phyloP scores from a whole-genome alignment of 2,888 invertebrate species.

The Linnaemya vulpina region DNA sequence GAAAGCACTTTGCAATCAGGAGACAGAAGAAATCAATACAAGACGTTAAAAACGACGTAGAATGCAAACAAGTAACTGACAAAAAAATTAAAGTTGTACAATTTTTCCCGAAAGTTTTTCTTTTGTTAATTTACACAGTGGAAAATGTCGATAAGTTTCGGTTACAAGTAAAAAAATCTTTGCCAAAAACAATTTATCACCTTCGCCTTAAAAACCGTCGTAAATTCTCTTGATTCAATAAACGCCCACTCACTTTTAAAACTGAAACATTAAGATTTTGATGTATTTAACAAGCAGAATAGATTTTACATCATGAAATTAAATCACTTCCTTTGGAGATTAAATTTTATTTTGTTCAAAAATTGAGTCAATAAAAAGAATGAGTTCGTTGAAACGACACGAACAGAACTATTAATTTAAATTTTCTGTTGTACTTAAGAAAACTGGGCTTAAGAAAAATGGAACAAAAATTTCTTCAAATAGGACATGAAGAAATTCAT shows the following conservation, averaged over 20 bases:
- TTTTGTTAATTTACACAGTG: constrained; percentile 22
- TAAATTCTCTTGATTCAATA: constrained; percentile 40
- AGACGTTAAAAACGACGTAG: neutral
- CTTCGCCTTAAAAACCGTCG: constrained; percentile 69
- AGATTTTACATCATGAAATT: constrained; percentile 57
- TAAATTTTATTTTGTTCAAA: neutral
- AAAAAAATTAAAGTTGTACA: constrained; percentile 1
- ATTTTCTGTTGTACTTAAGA: too few relatives aligned
- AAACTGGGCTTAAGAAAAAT: too few relatives aligned
- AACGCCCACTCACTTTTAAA: constrained; percentile 71
- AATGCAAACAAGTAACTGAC: too few relatives aligned
- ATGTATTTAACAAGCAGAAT: constrained; percentile 32
- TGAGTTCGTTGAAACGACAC: constrained; percentile 1
- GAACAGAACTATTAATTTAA: neutral
- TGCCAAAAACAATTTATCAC: constrained; percentile 71
- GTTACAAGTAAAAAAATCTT: neutral
- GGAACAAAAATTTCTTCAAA: too few relatives aligned
- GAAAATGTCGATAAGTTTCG: constrained; percentile 16
- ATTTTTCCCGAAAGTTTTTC: neutral
- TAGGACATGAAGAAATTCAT: too few relatives aligned
- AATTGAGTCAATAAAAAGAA: constrained; percentile 16
- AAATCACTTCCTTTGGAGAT: constrained; percentile 70
- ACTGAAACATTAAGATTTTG: constrained; percentile 46
- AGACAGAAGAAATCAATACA: constrained; percentile 68
- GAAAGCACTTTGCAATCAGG: constrained; percentile 49